Conservation (phyloP, 2,113 vertebrate genomes). For the Odocoileus hemionus region DNA sequence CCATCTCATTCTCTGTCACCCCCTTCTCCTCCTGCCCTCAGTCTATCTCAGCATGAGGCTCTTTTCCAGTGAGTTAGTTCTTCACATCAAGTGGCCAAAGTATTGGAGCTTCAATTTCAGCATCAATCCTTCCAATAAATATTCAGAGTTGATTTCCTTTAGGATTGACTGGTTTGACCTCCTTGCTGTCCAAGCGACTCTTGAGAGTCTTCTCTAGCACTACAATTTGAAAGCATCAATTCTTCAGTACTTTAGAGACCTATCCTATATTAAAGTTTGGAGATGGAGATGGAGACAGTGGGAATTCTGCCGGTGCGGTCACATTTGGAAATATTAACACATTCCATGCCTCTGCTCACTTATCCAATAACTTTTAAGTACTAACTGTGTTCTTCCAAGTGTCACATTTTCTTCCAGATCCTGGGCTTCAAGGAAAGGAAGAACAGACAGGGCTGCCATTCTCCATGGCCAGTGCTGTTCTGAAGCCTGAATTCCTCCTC, state of each 20-base stretch:
- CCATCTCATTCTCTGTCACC: background rate
- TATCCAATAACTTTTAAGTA: no score
- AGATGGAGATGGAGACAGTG: background rate
- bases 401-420: background rate
- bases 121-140: background rate
- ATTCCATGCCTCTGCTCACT: background rate
- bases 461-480: accelerated
- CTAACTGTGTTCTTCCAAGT: accelerated
- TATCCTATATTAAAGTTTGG: background rate
- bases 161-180: background rate
- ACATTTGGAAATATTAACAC: background rate
- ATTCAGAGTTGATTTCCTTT: background rate
- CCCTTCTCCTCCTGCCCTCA: background rate
- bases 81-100: background rate
- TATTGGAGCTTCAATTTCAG: background rate
- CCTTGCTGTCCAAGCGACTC: background rate
- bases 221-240: background rate
- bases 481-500: background rate
- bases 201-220: background rate
- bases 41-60: background rate
- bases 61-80: background rate
- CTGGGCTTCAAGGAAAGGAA: accelerated
- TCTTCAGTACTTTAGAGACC: background rate
- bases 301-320: background rate
- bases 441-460: accelerated